Conservation (phyloP, 2,888 invertebrate genomes). For the Kuschelorhynchus macadamiae region DNA sequence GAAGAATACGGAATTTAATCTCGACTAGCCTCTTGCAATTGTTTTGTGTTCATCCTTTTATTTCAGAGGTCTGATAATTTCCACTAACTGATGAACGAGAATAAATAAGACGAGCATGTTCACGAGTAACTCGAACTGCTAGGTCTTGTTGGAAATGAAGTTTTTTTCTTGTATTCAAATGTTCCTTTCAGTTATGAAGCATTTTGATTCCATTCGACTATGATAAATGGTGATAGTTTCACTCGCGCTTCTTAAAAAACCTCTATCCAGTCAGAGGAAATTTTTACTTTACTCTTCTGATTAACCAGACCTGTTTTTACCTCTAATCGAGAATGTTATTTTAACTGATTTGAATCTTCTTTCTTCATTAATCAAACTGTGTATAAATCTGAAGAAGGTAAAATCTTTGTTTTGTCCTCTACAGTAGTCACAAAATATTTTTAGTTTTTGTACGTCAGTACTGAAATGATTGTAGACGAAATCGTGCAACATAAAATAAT, state of each 20-base stretch:
- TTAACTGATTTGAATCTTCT: not conserved
- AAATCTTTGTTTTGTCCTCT: conserved; percentile 16
- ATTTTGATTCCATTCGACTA: too few relatives aligned
- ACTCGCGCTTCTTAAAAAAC: not conserved
- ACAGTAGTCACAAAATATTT: conserved; percentile 9
- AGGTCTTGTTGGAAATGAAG: too few relatives aligned
- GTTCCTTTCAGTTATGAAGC: too few relatives aligned
- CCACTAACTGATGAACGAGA: too few relatives aligned
- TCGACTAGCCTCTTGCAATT: too few relatives aligned
- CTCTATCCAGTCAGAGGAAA: not conserved
- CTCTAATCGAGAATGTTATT: conserved; percentile 1
- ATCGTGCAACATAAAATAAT: not conserved
- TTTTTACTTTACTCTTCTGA: not conserved
- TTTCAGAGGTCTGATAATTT: too few relatives aligned
- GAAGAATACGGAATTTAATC: too few relatives aligned
- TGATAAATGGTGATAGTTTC: not conserved
- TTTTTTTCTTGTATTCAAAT: too few relatives aligned
- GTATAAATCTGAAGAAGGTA: conserved; percentile 6
- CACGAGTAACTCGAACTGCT: too few relatives aligned
- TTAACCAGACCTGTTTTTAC: conserved; percentile 2
- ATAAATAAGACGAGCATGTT: too few relatives aligned
- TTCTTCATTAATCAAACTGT: not conserved
- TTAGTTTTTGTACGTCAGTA: not conserved
- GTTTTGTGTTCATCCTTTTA: too few relatives aligned
- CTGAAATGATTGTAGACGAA: conserved; percentile 8